Evolutionary conservation across 2,113 vertebrate species (phyloP).

Genomic region (Platysternon megacephalum): DNA sequence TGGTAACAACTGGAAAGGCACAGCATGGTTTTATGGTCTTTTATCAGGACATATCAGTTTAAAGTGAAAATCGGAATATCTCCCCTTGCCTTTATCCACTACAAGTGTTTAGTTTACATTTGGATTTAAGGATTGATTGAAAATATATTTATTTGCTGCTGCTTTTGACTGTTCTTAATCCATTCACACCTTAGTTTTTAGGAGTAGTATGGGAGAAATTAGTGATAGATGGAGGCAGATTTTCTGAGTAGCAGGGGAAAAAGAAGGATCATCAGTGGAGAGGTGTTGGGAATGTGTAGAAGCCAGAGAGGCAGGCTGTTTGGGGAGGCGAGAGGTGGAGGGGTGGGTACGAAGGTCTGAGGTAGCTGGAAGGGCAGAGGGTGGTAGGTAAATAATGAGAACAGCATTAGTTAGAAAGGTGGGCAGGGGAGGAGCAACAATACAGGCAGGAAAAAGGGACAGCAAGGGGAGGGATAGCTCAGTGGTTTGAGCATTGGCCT

Average conservation of each 20-base stretch:
- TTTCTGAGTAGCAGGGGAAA: not conserved
- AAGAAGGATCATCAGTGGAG: not conserved
- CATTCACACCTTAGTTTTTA: not conserved
- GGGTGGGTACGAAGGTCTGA: accelerated
- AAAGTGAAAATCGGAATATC: not conserved
- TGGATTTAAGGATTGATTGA: not conserved
- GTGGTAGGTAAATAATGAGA: not conserved
- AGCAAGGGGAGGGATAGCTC: not conserved
- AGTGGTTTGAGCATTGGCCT: no score
- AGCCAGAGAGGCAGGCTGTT: not conserved
- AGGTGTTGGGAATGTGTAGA: not conserved
- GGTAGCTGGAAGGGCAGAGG: not conserved
- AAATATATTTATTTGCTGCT: constrained; percentile 1
- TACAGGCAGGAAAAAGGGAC: accelerated
- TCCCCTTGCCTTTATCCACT: not conserved
- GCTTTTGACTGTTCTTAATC: not conserved
- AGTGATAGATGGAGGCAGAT: not conserved
- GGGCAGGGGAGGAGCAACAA: accelerated
- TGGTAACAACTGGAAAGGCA: not conserved
- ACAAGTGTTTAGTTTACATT: not conserved
- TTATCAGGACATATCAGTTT: not conserved
- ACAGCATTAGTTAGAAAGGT: accelerated
- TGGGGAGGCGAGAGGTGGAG: not conserved
- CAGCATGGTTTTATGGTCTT: not conserved
- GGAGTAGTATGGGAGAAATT: not conserved